Evolutionary conservation across 2,113 vertebrate species (phyloP), one percentile per base, ranked within the genome.

Genomic region (Oryzias woworae): DNA sequence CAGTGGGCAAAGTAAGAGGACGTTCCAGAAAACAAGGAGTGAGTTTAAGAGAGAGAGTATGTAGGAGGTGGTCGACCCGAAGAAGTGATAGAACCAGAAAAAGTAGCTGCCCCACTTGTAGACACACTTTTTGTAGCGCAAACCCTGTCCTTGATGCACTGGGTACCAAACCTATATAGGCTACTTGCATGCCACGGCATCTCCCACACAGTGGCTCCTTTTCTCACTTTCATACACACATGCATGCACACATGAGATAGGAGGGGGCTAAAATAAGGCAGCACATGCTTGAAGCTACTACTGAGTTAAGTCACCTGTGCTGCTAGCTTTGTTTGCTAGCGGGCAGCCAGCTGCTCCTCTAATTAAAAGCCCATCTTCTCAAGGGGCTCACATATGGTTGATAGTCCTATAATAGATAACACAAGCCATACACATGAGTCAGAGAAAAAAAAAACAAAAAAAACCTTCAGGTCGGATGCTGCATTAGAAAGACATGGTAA

Each of bases 81-180:
- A 77, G 65, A 84, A 88, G 88, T 87, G 81, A 81, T 73, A 71
- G 89, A 85, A 82, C 87, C 83, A 82, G 82, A 89, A 78, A 87
- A 93, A 92, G 92, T 92, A 93, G 90, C 86, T 93, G 93, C 81
- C 92, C 90, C 88, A 93, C 91, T 94, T 94, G 85, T 87, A 85
- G 88, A 89, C 71, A 91, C 63, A 90, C 84, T 91, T 91, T 89
- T 79, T 82, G 84, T 81, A 86, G 84, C 79, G 78, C 69, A 79
- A 73, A 67, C 75, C 75, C 71, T 91, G 88, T 89, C 83, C 84
- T 90, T 57, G 77, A 89, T 87, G 87, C 90, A 84, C 73, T 64
- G 78, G 85, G 81, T 83, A 78, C 81, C 81, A 84, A 89, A 87
- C 91, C 86, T 90, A 87, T 55, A 91, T 92, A 85, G 87, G 62